Conservation (phyloP, 2,113 vertebrate genomes). For the Pluvialis apricaria region DNA sequence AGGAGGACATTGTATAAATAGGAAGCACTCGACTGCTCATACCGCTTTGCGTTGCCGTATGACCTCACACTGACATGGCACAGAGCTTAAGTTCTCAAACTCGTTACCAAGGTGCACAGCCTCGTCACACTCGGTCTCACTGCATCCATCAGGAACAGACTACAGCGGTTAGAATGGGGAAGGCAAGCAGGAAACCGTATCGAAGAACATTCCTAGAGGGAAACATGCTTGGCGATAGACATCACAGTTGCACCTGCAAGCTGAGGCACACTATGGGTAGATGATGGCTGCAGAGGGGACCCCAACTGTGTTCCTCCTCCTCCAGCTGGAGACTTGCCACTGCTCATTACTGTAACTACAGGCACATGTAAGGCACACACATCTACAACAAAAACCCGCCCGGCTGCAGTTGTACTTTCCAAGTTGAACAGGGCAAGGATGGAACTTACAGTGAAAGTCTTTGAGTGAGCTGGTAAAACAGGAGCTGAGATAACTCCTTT, state of each 20-base stretch:
- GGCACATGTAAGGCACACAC: neutral
- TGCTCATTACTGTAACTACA: neutral
- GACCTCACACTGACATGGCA: neutral
- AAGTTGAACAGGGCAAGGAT: neutral
- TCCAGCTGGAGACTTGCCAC: neutral
- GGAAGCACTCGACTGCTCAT: neutral
- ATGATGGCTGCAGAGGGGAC: neutral
- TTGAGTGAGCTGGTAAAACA: neutral
- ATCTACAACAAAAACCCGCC: neutral
- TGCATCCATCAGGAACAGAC: neutral
- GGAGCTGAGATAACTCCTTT: neutral
- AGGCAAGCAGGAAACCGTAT: neutral
- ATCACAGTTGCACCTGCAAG: neutral
- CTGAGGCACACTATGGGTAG: neutral
- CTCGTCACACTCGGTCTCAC: neutral
- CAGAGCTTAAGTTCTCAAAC: neutral
- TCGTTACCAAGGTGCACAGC: neutral
- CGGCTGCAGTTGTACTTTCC: neutral
- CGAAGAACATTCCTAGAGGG: neutral
- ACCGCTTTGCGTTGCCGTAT: neutral
- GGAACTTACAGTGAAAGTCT: neutral
- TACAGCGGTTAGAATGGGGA: neutral
- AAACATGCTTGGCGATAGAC: neutral
- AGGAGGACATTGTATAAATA: neutral
- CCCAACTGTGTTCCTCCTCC: neutral